Evolutionary conservation across 2,888 invertebrate genomes (phyloP), one percentile per base, ranked within the genome.

Genomic region (Parelbella ahira): DNA sequence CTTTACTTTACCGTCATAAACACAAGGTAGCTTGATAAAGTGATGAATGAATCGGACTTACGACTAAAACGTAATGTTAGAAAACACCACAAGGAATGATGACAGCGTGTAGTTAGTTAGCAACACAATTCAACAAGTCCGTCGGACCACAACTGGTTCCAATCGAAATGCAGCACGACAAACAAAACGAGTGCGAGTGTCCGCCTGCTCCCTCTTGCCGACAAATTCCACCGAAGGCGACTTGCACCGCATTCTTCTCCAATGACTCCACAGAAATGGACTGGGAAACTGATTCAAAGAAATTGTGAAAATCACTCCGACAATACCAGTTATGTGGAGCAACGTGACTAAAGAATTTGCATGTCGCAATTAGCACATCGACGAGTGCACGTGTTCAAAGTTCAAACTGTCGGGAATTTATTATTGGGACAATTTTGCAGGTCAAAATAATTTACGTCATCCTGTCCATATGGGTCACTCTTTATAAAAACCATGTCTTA

Each of bases 151-250:
- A 28, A 34, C 42, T 29, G 42, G 42, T 42, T 42, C 42, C 20
- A 10, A 21, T 19, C 36, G 19, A 29, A 34, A 43, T 37, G 30
- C 36, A 24, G 18, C 36, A 4, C 19, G 28, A 37, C 24, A 8
- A 43, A 37, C 36, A 29, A 30, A 37, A 37, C 42, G 5, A n/a
- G 9, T 15, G 7, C 18, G 21, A 19, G 19, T 11, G 13, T 10
- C 30, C n/a, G 29, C 29, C 20, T 5, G 6, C 20, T 10, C n/a
- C n/a, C n/a, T n/a, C n/a, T n/a, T n/a, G n/a, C n/a, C 9, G 30
- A 24, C 25, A 19, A 37, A 46, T 50, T 45, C 51, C 51, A 15
- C 36, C 41, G 39, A 44, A 45, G 47, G 53, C 39, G 48, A 47
- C 41, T 47, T 20, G 51, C 30, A 12, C 11, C 44, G 45, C 51